A percentile compares a stretch with the other conserved stretches of the same genome.
phyloP scores from a whole-genome alignment of 2,888 invertebrate species.

The Napeogenes inachia region DNA sequence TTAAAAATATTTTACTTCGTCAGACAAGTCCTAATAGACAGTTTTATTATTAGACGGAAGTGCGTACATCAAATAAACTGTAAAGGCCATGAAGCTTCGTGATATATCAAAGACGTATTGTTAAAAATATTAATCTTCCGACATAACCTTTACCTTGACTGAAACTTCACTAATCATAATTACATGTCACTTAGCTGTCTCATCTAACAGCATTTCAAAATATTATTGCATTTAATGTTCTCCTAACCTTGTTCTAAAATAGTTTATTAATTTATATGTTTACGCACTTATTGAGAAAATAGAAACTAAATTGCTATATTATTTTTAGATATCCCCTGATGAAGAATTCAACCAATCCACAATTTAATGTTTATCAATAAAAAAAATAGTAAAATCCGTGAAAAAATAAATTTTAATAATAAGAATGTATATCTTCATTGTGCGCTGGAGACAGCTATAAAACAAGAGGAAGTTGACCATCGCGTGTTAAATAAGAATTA shows the following conservation, averaged over 20 bases:
- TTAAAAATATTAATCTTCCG: conserved; percentile 12
- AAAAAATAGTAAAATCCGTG: neutral
- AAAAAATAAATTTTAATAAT: neutral
- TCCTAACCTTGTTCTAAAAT: conserved; percentile 17
- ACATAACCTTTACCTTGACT: conserved; percentile 19
- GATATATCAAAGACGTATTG: conserved; percentile 8
- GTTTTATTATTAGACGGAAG: neutral
- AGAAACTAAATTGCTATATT: too few relatives aligned
- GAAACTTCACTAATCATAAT: conserved; percentile 11
- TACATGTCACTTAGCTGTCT: conserved; percentile 20
- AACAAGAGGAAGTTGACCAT: conserved; percentile 1
- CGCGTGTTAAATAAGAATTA: conserved; percentile 6
- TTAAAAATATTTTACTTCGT: neutral
- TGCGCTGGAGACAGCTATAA: too few relatives aligned
- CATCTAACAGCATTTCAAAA: conserved; percentile 13
- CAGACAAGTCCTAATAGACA: neutral
- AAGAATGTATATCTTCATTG: neutral
- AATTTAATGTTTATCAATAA: neutral
- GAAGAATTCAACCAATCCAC: too few relatives aligned
- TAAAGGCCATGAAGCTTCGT: conserved; percentile 7
- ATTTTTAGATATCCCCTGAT: too few relatives aligned
- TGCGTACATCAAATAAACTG: conserved; percentile 1
- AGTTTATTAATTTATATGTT: too few relatives aligned
- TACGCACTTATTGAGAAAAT: too few relatives aligned
- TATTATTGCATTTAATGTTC: conserved; percentile 15